Percentiles rank a stretch among this genome's conserved stretches.
phyloP scores from a whole-genome alignment of 2,797 vertebrate species.

The Poeciliopsis presidionis region DNA sequence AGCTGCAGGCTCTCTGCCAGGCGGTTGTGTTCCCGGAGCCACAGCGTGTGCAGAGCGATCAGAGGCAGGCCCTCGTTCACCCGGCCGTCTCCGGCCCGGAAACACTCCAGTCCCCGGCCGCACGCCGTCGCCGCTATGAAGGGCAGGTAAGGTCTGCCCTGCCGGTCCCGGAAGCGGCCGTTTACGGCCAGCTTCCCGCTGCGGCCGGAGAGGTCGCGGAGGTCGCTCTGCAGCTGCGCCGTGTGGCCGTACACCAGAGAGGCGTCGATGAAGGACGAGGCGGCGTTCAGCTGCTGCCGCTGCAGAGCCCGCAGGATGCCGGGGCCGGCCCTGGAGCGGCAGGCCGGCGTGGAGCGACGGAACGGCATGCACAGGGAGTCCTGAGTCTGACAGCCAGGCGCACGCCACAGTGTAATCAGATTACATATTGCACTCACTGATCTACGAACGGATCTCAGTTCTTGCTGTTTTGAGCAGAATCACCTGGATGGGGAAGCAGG shows the following conservation, averaged over 20 bases:
- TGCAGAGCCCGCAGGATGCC: constrained; percentile 62
- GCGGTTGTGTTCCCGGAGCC: constrained; percentile 94
- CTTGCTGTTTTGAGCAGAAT: neutral
- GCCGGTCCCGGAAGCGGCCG: constrained; percentile 71
- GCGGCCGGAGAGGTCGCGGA: constrained; percentile 83
- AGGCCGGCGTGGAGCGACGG: constrained; percentile 86
- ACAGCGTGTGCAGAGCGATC: constrained; percentile 87
- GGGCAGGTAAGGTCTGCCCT: constrained; percentile 83
- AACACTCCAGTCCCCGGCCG: constrained; percentile 85
- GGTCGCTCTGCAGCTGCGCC: constrained; percentile 60
- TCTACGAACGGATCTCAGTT: too few species aligned
- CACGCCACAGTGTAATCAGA: neutral
- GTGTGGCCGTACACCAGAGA: constrained; percentile 90
- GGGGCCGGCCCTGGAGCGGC: constrained; percentile 46
- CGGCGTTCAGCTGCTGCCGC: constrained; percentile 89
- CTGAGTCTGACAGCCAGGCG: constrained; percentile 74
- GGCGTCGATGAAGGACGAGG: constrained; percentile 93
- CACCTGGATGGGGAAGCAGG: constrained; percentile 94
- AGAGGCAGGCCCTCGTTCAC: constrained; percentile 88
- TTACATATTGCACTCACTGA: too few species aligned
- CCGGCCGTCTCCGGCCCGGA: constrained; percentile 89
- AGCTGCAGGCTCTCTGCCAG: constrained; percentile 80
- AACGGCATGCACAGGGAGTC: constrained; percentile 87
- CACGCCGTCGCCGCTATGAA: constrained; percentile 78
- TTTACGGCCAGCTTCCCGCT: constrained; percentile 87